phyloP scores from a whole-genome alignment of 2,113 vertebrate species.

The Glaucidium brasilianum region DNA sequence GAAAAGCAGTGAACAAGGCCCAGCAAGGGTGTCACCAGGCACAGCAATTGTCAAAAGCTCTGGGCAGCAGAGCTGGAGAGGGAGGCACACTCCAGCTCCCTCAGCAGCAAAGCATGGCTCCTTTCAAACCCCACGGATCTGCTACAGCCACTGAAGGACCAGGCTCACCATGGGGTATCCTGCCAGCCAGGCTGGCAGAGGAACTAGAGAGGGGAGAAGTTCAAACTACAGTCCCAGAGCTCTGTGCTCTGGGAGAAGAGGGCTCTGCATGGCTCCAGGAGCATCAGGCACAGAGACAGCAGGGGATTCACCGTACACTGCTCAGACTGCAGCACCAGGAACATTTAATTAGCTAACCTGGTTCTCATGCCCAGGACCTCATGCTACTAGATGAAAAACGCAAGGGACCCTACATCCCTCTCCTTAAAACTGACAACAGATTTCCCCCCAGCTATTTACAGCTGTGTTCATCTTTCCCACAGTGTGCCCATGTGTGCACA shows the following conservation, averaged over 20 bases:
- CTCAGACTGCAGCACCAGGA: not conserved
- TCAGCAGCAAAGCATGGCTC: not conserved
- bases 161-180: not conserved
- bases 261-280: not conserved
- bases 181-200: not conserved
- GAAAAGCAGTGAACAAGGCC: not conserved
- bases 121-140: not conserved
- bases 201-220: not conserved
- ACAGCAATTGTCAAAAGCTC: not conserved
- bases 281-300: not conserved
- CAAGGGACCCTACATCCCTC: not conserved
- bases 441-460: not conserved
- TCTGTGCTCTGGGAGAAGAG: not conserved
- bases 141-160: not conserved
- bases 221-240: not conserved
- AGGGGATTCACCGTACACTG: not conserved
- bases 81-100: not conserved
- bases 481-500: not conserved
- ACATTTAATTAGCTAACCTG: not conserved
- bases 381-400: not conserved
- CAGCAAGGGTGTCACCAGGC: not conserved
- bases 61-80: not conserved
- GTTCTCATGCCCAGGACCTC: not conserved
- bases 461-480: not conserved
- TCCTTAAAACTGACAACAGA: not conserved